phyloP scores from a whole-genome alignment of 2,797 vertebrate species.

The Crenuchus spilurus region DNA sequence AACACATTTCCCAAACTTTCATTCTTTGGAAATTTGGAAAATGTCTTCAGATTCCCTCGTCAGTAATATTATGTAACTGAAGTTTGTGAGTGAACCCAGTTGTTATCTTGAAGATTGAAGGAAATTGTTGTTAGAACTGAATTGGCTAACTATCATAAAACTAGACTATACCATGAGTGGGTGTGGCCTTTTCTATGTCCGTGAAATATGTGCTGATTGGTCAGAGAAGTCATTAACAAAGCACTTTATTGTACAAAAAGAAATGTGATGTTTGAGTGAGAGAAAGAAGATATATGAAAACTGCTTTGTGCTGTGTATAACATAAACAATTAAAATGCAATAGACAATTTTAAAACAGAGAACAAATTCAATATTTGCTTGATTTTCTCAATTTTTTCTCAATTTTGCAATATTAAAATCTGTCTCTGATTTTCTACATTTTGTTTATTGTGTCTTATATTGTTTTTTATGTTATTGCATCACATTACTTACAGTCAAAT shows the following conservation, averaged over 20 bases:
- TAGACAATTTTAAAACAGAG: conserved; percentile 67
- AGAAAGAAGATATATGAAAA: conserved; percentile 42
- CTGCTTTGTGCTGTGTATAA: conserved; percentile 69
- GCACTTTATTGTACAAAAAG: conserved; percentile 78
- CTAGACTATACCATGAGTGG: conserved; percentile 4
- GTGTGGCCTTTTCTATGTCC: conserved; percentile 49
- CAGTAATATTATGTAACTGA: too few species aligned
- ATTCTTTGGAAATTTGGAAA: too few species aligned
- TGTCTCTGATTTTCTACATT: conserved; percentile 65
- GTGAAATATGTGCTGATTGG: conserved; percentile 50
- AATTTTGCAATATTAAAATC: conserved; percentile 68
- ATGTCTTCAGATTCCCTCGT: too few species aligned
- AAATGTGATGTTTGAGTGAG: conserved; percentile 65
- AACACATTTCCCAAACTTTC: too few species aligned
- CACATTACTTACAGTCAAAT: neutral
- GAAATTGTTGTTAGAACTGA: neutral
- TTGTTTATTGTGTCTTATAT: conserved; percentile 34
- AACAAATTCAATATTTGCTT: conserved; percentile 66
- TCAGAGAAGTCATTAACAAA: conserved; percentile 60
- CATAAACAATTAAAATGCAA: conserved; percentile 69
- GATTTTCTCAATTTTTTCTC: conserved; percentile 52
- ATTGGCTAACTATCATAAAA: conserved; percentile 14
- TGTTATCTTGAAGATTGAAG: neutral
- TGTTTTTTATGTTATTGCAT: conserved; percentile 37
- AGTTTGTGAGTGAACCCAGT: neutral